Evolutionary conservation across 2,888 invertebrate genomes (phyloP).

Genomic region (Eupeodes latifasciatus): DNA sequence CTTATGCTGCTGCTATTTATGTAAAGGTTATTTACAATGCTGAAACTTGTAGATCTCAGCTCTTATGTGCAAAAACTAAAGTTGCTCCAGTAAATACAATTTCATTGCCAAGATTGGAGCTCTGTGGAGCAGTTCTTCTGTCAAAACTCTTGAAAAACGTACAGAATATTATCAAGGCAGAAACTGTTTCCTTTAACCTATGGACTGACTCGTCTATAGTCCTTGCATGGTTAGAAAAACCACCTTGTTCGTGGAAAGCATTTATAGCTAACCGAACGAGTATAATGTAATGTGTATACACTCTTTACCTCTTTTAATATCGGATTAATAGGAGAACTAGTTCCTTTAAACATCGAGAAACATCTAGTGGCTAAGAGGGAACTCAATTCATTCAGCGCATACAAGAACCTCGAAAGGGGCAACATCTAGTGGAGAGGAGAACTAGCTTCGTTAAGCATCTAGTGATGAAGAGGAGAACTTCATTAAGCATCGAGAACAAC

Average conservation of each 20-base stretch:
- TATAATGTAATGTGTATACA: too few species aligned
- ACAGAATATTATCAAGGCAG: background rate
- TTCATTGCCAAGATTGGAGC: conserved; percentile 61
- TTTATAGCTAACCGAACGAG: conserved; percentile 62
- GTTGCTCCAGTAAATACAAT: conserved; percentile 64
- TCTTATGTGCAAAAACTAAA: conserved; percentile 59
- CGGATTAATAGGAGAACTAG: too few species aligned
- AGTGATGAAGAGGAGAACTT: too few species aligned
- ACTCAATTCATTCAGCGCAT: too few species aligned
- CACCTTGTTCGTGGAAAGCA: conserved; percentile 37
- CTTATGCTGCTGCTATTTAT: conserved; percentile 32
- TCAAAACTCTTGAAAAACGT: conserved; percentile 38
- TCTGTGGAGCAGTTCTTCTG: conserved; percentile 65
- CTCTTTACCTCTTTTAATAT: too few species aligned
- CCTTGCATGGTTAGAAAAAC: conserved; percentile 30
- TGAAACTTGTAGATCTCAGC: background rate
- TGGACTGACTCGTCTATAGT: conserved; percentile 51
- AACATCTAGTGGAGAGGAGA: too few species aligned
- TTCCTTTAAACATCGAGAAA: too few species aligned
- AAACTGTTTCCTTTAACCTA: background rate
- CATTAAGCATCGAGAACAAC: too few species aligned
- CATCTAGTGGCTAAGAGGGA: too few species aligned
- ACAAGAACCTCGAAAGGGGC: too few species aligned
- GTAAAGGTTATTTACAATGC: background rate
- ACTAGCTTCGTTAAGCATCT: too few species aligned